Percentiles rank a stretch among this genome's conserved stretches.
These are phyloP conservation scores for Corydoras maculifer DNA, from an alignment of 2,113 vertebrate genomes.

Conservation along the genomic window DNA sequence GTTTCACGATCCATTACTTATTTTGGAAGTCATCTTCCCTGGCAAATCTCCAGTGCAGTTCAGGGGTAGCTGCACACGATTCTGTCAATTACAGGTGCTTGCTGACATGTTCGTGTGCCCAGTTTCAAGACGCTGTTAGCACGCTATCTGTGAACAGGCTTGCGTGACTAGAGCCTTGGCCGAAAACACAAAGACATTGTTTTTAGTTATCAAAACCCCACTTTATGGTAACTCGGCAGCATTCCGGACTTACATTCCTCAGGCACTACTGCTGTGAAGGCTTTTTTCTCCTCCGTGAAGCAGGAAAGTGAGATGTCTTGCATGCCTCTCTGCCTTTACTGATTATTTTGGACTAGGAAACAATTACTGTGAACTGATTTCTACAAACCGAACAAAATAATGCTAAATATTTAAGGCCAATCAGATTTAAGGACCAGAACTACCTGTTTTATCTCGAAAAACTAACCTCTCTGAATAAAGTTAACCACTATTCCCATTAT, in stretches of 20 bases:
- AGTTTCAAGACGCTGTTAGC: constrained; percentile 53
- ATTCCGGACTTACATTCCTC: constrained; percentile 77
- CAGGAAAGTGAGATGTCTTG: neutral
- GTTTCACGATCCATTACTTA: constrained; percentile 44
- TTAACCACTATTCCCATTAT: too few species aligned
- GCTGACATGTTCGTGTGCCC: constrained; percentile 59
- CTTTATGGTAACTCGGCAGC: constrained; percentile 67
- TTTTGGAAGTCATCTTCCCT: constrained; percentile 48
- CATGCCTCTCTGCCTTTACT: neutral
- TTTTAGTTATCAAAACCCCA: constrained; percentile 65
- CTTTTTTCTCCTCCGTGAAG: constrained; percentile 19
- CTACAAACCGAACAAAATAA: neutral
- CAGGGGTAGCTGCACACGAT: constrained; percentile 63
- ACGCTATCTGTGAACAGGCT: constrained; percentile 57
- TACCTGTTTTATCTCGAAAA: too few species aligned
- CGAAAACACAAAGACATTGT: constrained; percentile 71
- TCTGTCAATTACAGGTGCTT: constrained; percentile 68
- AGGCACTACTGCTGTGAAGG: constrained; percentile 57
- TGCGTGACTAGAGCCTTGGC: constrained; percentile 69
- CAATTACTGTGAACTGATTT: neutral
- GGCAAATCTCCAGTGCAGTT: constrained; percentile 54
- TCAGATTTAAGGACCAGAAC: too few species aligned
- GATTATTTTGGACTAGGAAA: neutral
- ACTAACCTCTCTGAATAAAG: too few species aligned
- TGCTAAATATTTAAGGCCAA: too few species aligned